Evolutionary conservation across 2,113 vertebrate species (phyloP).

Genomic region (Tylochromis polylepis): DNA sequence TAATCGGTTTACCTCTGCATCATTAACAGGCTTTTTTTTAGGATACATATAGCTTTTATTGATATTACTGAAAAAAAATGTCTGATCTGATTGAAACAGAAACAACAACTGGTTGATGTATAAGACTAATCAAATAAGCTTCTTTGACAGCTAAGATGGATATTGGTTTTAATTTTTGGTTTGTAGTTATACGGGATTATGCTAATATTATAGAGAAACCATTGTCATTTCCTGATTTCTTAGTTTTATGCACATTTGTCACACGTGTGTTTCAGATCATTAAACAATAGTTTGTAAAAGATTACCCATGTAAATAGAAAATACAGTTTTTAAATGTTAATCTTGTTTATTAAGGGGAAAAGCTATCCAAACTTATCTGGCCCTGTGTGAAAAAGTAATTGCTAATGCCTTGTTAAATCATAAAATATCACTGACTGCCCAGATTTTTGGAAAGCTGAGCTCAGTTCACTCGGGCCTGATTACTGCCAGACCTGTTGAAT

Average conservation of each 20-base stretch:
- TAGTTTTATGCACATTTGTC: background rate
- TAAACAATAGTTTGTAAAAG: background rate
- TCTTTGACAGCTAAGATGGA: background rate
- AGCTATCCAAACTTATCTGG: background rate
- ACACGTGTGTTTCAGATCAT: background rate
- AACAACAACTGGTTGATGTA: background rate
- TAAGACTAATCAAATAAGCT: background rate
- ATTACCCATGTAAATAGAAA: background rate
- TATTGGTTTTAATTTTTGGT: background rate
- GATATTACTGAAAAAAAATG: background rate
- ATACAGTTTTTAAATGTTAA: background rate
- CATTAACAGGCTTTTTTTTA: background rate
- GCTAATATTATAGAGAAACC: background rate
- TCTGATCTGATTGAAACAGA: background rate
- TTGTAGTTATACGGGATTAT: background rate
- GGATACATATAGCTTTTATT: background rate
- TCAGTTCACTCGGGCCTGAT: background rate
- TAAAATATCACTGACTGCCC: background rate
- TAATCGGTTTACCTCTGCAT: background rate
- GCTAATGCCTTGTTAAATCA: background rate
- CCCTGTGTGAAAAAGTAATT: background rate
- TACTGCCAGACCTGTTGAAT: background rate
- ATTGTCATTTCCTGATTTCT: background rate
- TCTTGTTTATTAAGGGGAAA: background rate
- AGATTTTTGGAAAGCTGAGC: background rate